Evolutionary conservation across 2,113 vertebrate genomes (phyloP), one percentile per base, ranked within the genome.

Genomic region (Camelus dromedarius): DNA sequence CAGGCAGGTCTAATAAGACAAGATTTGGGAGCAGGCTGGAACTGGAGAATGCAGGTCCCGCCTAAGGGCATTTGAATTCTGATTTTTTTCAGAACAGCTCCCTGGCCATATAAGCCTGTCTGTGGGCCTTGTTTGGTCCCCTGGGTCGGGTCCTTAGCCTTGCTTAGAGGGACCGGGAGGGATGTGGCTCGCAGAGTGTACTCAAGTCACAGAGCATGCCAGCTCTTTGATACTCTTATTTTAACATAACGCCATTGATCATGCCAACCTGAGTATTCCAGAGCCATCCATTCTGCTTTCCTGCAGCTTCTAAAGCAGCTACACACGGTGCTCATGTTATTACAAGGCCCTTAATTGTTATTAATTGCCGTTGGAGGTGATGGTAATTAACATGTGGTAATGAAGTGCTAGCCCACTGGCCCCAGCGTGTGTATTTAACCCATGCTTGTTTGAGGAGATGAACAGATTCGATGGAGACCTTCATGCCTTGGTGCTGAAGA

Each of bases 291-390:
- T 95, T 77, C 93, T 84, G 81, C 66, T 62, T 96, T 91, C 94
- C 96, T 62, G 56, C 52, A 75, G 89, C 89, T 96, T 80, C 82
- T 77, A 90, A 93, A 97, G 75, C 76, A 96, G 89, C 88, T 96
- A 77, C 94, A 93, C 92, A 95, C 75, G 56, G 95, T 46, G 79
- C 62, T 94, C 58, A 12, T 96, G 96, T 96, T 97, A 97, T 97
- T 96, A 96, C 72, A 97, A 96, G 96, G 89, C 87, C 64, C 91
- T 91, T 96, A 97, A 96, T 93, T 96, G 97, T 97, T 97, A 97
- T 95, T 96, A 97, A 97, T 97, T 97, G 93, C 91, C 1, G 0
- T 90, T 96, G 76, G 93, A 96, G 84, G 95, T 97, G 95, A 89
- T 91, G 88, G 81, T 97, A 95, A 98, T 97, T 96, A 96, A 95